phyloP scores from a whole-genome alignment of 2,888 invertebrate species.

The Fragum sueziense region DNA sequence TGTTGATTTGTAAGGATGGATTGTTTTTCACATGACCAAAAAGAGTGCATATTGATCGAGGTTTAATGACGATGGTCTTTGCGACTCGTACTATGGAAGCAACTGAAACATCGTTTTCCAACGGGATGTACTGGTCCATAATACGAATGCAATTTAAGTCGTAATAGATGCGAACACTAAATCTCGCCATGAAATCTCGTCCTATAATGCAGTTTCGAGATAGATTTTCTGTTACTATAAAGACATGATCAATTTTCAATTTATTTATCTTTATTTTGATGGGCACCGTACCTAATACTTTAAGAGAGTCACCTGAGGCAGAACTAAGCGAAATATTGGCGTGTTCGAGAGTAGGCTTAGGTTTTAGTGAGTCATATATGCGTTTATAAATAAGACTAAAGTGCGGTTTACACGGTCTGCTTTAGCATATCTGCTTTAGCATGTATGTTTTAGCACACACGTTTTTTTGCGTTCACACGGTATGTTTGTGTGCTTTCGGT shows the following conservation, averaged over 20 bases:
- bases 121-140: not conserved
- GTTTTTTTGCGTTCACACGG: too few relatives aligned
- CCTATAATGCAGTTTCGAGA: slow-evolving; percentile 1
- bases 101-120: not conserved
- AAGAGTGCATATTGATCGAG: not conserved
- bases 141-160: not conserved
- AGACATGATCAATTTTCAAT: not conserved
- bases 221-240: not conserved
- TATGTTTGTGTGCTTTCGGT: too few relatives aligned
- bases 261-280: not conserved
- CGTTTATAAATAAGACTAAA: too few relatives aligned
- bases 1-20: not conserved
- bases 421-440: too few relatives aligned
- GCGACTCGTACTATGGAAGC: not conserved
- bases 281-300: not conserved
- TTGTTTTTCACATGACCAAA: not conserved
- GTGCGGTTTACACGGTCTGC: too few relatives aligned
- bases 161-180: not conserved
- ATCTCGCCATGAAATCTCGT: not conserved
- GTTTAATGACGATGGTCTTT: not conserved
- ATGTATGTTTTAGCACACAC: too few relatives aligned
- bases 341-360: too few relatives aligned
- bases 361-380: too few relatives aligned
- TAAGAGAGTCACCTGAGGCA: not conserved
- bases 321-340: not conserved